These are phyloP conservation scores for Austrofundulus limnaeus DNA, from an alignment of 2,113 vertebrate genomes.

Conservation along the genomic window DNA sequence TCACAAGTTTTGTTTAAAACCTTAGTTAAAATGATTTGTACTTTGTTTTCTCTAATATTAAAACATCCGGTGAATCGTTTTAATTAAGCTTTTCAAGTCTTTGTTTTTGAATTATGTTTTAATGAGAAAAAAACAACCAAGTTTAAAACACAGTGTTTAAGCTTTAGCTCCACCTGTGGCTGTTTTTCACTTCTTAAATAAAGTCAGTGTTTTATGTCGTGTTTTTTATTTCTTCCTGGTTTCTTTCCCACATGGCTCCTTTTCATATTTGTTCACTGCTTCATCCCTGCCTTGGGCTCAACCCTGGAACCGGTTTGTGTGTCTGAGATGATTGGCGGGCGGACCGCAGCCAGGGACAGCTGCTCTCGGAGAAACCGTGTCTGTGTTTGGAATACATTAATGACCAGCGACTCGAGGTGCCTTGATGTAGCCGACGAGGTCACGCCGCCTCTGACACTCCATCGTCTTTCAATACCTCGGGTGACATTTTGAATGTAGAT, in stretches of 20 bases:
- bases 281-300: conserved; percentile 58
- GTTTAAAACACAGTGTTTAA: not conserved
- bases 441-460: conserved; percentile 50
- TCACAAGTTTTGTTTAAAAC: too few relatives aligned
- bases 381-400: conserved; percentile 58
- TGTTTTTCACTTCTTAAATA: conserved; percentile 28
- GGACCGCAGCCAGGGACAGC: conserved; percentile 54
- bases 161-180: conserved; percentile 45
- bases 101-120: too few relatives aligned
- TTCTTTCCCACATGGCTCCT: conserved; percentile 49
- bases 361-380: conserved; percentile 49
- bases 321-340: conserved; percentile 57
- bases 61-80: too few relatives aligned
- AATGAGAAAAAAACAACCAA: too few relatives aligned
- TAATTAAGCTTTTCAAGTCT: too few relatives aligned
- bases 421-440: conserved; percentile 55
- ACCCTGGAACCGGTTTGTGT: conserved; percentile 54
- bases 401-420: conserved; percentile 43
- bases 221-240: conserved; percentile 12
- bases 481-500: conserved; percentile 65
- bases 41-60: too few relatives aligned
- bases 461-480: conserved; percentile 59
- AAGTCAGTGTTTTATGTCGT: conserved; percentile 44
- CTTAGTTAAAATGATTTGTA: too few relatives aligned
- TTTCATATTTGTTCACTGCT: conserved; percentile 56